These are phyloP conservation scores for Pedicia rivosa DNA, from an alignment of 2,888 invertebrate genomes.

Conservation along the genomic window DNA sequence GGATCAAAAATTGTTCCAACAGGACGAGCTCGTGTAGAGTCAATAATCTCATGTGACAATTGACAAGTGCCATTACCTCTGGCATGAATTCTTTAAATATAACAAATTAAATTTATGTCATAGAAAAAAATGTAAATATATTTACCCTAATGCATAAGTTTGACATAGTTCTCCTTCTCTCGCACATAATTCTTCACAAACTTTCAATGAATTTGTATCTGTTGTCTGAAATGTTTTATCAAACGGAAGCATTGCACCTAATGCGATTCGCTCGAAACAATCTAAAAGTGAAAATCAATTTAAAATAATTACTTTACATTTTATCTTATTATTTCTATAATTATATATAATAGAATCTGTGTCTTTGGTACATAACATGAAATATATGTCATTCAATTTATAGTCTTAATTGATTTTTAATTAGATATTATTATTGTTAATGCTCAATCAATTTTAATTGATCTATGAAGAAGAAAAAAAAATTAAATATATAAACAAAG, in stretches of 20 bases:
- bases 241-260: slow-evolving; percentile 42
- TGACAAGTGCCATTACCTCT: slow-evolving; percentile 47
- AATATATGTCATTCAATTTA: too few relatives aligned
- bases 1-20: slow-evolving; percentile 37
- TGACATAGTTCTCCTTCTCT: slow-evolving; percentile 43
- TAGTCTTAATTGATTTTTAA: too few relatives aligned
- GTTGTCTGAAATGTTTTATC: slow-evolving; percentile 43
- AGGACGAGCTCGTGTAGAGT: slow-evolving; percentile 33
- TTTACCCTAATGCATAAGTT: slow-evolving; percentile 46
- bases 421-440: too few relatives aligned
- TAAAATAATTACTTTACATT: neutral
- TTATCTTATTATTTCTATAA: neutral
- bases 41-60: slow-evolving; percentile 33
- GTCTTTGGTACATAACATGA: neutral
- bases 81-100: slow-evolving; percentile 34
- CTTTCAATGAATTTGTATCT: slow-evolving; percentile 39
- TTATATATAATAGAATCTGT: neutral
- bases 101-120: neutral
- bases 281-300: slow-evolving; percentile 26
- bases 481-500: too few relatives aligned
- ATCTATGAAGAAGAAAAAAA: too few relatives aligned
- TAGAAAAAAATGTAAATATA: slow-evolving; percentile 8
- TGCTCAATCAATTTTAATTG: too few relatives aligned
- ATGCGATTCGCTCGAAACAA: slow-evolving; percentile 46
- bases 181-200: slow-evolving; percentile 46